Evolutionary conservation across 2,888 invertebrate species (phyloP).

Genomic region (Cataglyphis altisquamis): DNA sequence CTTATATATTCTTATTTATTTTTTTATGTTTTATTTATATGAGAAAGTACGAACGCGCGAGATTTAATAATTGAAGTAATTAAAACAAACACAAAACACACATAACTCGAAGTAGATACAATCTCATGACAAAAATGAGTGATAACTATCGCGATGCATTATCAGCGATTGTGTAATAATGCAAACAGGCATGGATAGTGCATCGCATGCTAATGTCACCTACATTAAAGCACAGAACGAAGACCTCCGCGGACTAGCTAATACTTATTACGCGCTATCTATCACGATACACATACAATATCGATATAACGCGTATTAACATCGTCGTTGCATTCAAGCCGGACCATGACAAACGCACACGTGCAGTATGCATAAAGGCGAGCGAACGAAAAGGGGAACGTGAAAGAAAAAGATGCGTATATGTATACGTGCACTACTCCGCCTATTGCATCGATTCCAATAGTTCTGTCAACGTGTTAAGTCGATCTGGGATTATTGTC

Average conservation of each 20-base stretch:
- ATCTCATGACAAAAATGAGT: neutral
- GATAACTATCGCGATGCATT: slow-evolving; percentile 28
- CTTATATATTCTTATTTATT: neutral
- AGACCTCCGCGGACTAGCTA: neutral
- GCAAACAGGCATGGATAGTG: slow-evolving; percentile 22
- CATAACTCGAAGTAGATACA: neutral
- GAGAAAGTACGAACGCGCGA: neutral
- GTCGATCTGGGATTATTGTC: slow-evolving; percentile 11
- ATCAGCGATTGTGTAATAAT: slow-evolving; percentile 23
- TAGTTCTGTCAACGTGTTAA: slow-evolving; percentile 68
- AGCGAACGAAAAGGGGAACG: slow-evolving; percentile 56
- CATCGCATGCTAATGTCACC: slow-evolving; percentile 47
- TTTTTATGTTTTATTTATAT: neutral
- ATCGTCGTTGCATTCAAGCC: slow-evolving; percentile 74
- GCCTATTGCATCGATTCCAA: slow-evolving; percentile 62
- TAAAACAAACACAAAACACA: neutral
- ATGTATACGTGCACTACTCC: slow-evolving; percentile 55
- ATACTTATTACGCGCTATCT: slow-evolving; percentile 67
- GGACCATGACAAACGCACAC: slow-evolving; percentile 81
- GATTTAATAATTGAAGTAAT: neutral
- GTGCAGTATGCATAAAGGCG: slow-evolving; percentile 67
- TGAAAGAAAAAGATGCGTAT: slow-evolving; percentile 38
- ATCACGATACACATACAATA: slow-evolving; percentile 69
- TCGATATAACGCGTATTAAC: slow-evolving; percentile 81
- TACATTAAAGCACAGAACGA: slow-evolving; percentile 31